Percentiles rank a stretch among this genome's conserved stretches.
Conservation (phyloP, 2,113 vertebrate species). For the Equus przewalskii region DNA sequence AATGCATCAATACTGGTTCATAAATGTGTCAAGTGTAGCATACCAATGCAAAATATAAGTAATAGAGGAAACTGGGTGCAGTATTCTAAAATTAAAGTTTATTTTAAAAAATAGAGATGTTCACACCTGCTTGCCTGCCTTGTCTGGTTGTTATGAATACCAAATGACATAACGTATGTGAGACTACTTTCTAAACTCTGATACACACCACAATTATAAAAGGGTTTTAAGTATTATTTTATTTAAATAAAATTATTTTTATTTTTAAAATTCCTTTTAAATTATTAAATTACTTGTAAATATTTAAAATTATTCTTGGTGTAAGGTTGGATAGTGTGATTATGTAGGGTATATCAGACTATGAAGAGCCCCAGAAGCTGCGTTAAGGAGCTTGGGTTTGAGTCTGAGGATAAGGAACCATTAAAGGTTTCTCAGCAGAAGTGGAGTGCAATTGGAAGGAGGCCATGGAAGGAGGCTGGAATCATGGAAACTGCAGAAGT, state of each 20-base stretch:
- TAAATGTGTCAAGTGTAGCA: background rate
- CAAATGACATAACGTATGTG: background rate
- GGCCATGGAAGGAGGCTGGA: background rate
- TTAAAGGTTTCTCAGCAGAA: background rate
- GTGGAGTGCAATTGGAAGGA: background rate
- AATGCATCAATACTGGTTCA: background rate
- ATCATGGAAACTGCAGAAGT: background rate
- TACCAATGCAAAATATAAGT: background rate
- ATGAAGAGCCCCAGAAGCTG: background rate
- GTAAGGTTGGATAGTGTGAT: background rate
- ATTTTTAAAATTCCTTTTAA: background rate
- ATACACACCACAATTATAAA: background rate
- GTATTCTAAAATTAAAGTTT: conserved; percentile 14
- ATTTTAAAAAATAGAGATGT: background rate
- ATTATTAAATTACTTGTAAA: conserved; percentile 4
- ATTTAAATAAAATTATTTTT: conserved; percentile 29
- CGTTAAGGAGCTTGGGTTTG: background rate
- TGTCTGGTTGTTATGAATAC: background rate
- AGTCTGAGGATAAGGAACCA: background rate
- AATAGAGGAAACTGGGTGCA: background rate
- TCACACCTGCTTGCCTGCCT: background rate
- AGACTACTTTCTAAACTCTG: conserved; percentile 16
- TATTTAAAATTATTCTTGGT: background rate
- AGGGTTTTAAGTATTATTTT: background rate
- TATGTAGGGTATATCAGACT: background rate